Evolutionary conservation across 1,140 invertebrate species (phyloP).

Genomic region (Dreissena polymorpha): DNA sequence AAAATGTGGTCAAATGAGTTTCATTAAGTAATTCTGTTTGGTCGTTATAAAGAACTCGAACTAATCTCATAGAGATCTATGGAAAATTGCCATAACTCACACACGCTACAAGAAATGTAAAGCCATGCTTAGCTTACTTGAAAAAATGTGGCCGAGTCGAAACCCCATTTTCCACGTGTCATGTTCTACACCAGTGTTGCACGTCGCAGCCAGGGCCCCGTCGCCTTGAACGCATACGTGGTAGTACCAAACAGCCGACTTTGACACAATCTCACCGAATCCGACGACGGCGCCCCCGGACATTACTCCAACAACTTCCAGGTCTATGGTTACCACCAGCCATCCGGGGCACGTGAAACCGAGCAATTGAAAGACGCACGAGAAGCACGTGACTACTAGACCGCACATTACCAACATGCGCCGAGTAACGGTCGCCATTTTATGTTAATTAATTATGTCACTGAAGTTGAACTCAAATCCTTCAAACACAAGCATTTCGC

Average conservation of each 20-base stretch:
- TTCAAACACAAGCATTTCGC: no score
- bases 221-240: slow-evolving; percentile 3
- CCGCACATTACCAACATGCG: not conserved
- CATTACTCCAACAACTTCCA: not conserved
- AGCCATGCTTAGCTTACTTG: not conserved
- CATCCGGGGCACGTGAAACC: slow-evolving; percentile 6
- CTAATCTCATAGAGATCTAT: no score
- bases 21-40: no score
- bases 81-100: no score
- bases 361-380: not conserved
- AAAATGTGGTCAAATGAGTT: no score
- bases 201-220: not conserved
- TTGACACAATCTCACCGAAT: slow-evolving; percentile 9
- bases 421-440: not conserved
- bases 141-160: not conserved
- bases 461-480: not conserved
- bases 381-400: not conserved
- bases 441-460: not conserved
- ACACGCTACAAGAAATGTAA: no score
- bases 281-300: not conserved
- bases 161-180: slow-evolving; percentile 13
- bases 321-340: slow-evolving; percentile 9
- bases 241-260: not conserved
- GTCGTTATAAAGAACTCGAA: no score
- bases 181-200: not conserved